These are phyloP conservation scores for Drosophila ogumai DNA, from an alignment of 1,140 invertebrate genomes.

Conservation along the genomic window DNA sequence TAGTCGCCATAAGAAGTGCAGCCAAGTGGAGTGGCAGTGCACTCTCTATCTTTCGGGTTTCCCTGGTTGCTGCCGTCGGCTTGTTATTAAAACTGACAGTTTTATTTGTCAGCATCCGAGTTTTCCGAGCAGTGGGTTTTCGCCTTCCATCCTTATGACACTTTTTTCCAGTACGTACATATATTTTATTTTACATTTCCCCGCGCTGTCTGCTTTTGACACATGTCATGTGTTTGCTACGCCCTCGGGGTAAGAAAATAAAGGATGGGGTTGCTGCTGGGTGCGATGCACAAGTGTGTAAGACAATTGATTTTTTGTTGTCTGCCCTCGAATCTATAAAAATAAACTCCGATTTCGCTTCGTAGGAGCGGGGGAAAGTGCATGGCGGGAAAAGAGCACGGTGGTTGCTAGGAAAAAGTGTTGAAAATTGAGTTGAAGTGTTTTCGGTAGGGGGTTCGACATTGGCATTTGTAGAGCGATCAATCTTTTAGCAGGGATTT, in stretches of 20 bases:
- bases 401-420: slow-evolving; percentile 50
- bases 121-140: slow-evolving; percentile 18
- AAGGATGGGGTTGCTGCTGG: slow-evolving; percentile 5
- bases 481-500: slow-evolving; percentile 30
- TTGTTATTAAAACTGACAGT: slow-evolving; percentile 83
- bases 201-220: slow-evolving; percentile 60
- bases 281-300: slow-evolving; percentile 50
- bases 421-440: slow-evolving; percentile 65
- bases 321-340: slow-evolving; percentile 53
- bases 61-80: slow-evolving; percentile 14
- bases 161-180: slow-evolving; percentile 64
- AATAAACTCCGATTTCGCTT: slow-evolving; percentile 56
- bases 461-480: slow-evolving; percentile 59
- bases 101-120: slow-evolving; percentile 76
- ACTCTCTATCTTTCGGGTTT: slow-evolving; percentile 19
- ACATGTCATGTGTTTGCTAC: slow-evolving; percentile 63
- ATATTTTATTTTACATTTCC: slow-evolving; percentile 58
- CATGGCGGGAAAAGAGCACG: slow-evolving; percentile 26
- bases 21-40: slow-evolving; percentile 51
- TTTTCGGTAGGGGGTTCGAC: slow-evolving; percentile 40
- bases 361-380: slow-evolving; percentile 13
- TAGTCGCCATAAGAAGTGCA: slow-evolving; percentile 53
- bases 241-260: slow-evolving; percentile 4
- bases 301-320: slow-evolving; percentile 76
- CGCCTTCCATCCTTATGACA: slow-evolving; percentile 67